Base-by-base conservation (phyloP, 1,140 invertebrate species). In the Drosophila takahashii region DNA sequence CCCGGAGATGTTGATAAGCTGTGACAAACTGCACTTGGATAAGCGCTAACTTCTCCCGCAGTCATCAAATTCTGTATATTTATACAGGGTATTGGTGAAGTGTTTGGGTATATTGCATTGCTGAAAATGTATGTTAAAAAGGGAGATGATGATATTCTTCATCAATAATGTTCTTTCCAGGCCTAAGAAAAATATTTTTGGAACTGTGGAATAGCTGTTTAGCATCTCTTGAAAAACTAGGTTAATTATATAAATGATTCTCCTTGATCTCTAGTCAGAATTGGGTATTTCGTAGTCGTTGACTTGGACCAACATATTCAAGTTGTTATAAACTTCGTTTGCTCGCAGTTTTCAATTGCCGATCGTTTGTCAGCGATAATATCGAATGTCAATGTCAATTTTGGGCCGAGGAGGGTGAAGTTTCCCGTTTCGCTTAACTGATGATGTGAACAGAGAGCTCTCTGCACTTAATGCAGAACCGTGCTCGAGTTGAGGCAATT, bases 381-480 rank as follows among this genome's bases (percentile, higher is more conserved):
- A 89, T 89, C 77, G 73, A 89, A 89, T 89, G 84, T 89, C 84
- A 89, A 89, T 89, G 84, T 84, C 84, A 87, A 44, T 78, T 70
- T 37, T 54, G 18, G 62, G 54, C 48, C 29, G 8, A 18, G 6
- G 27, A 50, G 65, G 61, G 59, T 57, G 36, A 62, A 77, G 65
- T 76, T 53, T 41, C 50, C 39, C 22, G 22, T 22, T 53, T 51
- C 51, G 32, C 67, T 77, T 77, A 85, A 78, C 73, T 78, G 81
- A 85, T 85, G 73, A 45, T 76, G 36, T 64, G 42, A 50, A 45
- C 26, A 1, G 26, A 42, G 22, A 32, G 51, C 45, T 37, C 61
- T 81, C 61, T 77, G 67, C 73, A 67, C 79, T 83, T 78, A 78
- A 75, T 74, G 69, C 81, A 58, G 57, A 81, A 15, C 48, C 77